phyloP scores from a whole-genome alignment of 2,888 invertebrate species.

The Parthenolecanium corni region DNA sequence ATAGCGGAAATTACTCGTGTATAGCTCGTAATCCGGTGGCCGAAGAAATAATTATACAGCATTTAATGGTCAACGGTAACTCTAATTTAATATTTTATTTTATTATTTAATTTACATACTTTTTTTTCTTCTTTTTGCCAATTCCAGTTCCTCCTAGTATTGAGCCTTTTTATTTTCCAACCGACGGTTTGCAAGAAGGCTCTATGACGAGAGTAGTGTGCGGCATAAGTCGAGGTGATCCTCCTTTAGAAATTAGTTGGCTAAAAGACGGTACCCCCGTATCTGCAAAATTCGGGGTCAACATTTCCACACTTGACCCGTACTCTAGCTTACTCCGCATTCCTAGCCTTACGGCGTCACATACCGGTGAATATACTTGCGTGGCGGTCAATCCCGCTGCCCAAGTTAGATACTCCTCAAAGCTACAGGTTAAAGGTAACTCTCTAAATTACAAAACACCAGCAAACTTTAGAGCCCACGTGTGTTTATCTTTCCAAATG shows the following conservation, averaged over 20 bases:
- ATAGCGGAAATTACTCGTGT: slow-evolving; percentile 67
- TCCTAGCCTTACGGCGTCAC: slow-evolving; percentile 59
- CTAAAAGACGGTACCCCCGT: slow-evolving; percentile 65
- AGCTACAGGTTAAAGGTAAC: slow-evolving; percentile 71
- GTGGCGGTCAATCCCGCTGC: slow-evolving; percentile 67
- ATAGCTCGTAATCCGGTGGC: slow-evolving; percentile 60
- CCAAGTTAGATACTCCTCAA: slow-evolving; percentile 66
- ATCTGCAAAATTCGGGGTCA: slow-evolving; percentile 49
- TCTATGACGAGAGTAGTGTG: slow-evolving; percentile 70
- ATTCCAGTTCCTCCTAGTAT: slow-evolving; percentile 67
- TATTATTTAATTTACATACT: slow-evolving; percentile 24
- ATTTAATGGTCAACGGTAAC: slow-evolving; percentile 68
- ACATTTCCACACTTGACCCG: slow-evolving; percentile 59
- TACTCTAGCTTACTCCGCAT: slow-evolving; percentile 67
- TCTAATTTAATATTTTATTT: slow-evolving; percentile 35
- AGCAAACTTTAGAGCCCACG: slow-evolving; percentile 21
- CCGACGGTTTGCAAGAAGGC: slow-evolving; percentile 64
- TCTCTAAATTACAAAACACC: slow-evolving; percentile 22
- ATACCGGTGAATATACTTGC: slow-evolving; percentile 66
- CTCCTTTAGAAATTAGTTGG: slow-evolving; percentile 68
- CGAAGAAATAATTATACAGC: slow-evolving; percentile 60
- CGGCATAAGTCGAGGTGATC: slow-evolving; percentile 68
- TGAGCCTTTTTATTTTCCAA: slow-evolving; percentile 71
- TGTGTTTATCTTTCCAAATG: slow-evolving; percentile 22
- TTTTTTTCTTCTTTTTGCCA: slow-evolving; percentile 29